These are phyloP conservation scores for Timema cristinae DNA, from an alignment of 2,888 invertebrate genomes.

Conservation along the genomic window DNA sequence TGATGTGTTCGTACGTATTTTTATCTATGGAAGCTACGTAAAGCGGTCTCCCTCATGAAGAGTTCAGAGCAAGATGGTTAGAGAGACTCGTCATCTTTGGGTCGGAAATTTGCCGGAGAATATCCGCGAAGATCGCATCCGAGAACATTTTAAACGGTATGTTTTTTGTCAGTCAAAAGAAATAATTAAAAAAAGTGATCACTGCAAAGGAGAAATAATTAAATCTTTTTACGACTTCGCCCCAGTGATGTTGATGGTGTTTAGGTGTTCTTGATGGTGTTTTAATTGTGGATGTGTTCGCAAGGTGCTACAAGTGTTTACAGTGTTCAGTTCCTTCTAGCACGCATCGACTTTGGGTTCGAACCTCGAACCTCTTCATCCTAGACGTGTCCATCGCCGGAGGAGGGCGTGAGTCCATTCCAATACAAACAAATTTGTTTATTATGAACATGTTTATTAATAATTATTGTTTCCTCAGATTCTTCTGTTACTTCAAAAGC, in stretches of 20 bases:
- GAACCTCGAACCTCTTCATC: too few species aligned
- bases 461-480: too few species aligned
- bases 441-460: too few species aligned
- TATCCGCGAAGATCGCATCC: constrained; percentile 95
- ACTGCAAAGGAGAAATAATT: constrained; percentile 17
- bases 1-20: constrained; percentile 42
- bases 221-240: constrained; percentile 13
- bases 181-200: constrained; percentile 12
- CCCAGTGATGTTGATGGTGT: constrained; percentile 20
- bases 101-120: constrained; percentile 99
- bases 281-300: constrained; percentile 25
- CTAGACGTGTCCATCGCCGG: too few species aligned
- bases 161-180: constrained; percentile 34
- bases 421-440: too few species aligned
- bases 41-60: constrained; percentile 69
- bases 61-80: constrained; percentile 98
- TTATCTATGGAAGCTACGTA: constrained; percentile 45
- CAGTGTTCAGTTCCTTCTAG: constrained; percentile 10
- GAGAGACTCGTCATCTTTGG: constrained; percentile 99
- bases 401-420: too few species aligned
- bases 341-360: too few species aligned
- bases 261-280: constrained; percentile 24
- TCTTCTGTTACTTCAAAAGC: too few species aligned
- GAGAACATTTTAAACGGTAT: constrained; percentile 97
- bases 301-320: constrained; percentile 26